Conservation (phyloP, 2,113 vertebrate genomes). For the Trochalopteron elliotii region DNA sequence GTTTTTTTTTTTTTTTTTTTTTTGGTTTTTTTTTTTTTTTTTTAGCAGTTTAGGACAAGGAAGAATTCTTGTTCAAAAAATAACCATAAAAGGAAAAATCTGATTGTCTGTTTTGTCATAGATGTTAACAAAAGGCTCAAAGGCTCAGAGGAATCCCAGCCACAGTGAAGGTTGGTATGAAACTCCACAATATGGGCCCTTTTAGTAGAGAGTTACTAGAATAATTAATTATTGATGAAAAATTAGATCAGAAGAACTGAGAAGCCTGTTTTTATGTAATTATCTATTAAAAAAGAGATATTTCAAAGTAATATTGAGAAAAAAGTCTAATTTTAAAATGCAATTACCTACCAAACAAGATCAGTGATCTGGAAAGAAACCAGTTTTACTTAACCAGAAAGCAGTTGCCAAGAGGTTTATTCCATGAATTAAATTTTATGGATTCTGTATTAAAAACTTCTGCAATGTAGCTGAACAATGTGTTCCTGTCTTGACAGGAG, state of each 20-base stretch:
- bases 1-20: too few species aligned
- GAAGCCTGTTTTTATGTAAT: neutral
- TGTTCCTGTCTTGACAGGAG: neutral
- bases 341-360: neutral
- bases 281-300: neutral
- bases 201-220: neutral
- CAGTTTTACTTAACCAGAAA: neutral
- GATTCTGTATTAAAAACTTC: neutral
- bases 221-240: neutral
- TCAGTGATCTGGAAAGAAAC: neutral
- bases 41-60: neutral
- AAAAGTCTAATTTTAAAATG: neutral
- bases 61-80: neutral
- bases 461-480: neutral
- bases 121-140: neutral
- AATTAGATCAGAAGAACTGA: neutral
- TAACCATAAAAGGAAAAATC: neutral
- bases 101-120: neutral
- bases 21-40: too few species aligned
- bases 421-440: slow-evolving; percentile 1
- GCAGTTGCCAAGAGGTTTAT: neutral
- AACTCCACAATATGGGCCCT: neutral
- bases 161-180: neutral
- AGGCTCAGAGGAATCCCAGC: neutral
- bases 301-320: neutral